Conservation (phyloP, 2,113 vertebrate genomes). For the Melierax canorus region DNA sequence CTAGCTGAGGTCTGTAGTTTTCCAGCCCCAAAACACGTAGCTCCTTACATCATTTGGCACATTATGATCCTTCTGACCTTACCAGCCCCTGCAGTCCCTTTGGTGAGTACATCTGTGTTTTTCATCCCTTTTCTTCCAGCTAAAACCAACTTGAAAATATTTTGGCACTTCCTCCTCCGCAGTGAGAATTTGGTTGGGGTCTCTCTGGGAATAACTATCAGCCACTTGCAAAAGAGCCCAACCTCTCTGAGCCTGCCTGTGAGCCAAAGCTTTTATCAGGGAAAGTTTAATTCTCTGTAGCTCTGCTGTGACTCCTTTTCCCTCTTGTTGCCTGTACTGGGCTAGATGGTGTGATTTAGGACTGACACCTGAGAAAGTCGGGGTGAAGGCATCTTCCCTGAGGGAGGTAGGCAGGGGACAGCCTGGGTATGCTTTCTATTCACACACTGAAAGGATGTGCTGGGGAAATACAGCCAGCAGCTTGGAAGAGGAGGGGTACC, state of each 20-base stretch:
- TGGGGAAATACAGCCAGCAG: background rate
- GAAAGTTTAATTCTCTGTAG: slow-evolving; percentile 19
- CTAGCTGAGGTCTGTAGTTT: background rate
- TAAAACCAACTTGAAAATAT: background rate
- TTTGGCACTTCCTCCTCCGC: background rate
- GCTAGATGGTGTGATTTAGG: background rate
- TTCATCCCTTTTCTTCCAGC: background rate
- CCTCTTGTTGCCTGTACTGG: background rate
- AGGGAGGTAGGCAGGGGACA: background rate
- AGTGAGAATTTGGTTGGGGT: background rate
- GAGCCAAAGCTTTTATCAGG: slow-evolving; percentile 42
- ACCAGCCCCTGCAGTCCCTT: background rate
- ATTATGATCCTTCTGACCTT: background rate
- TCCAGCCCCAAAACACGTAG: background rate
- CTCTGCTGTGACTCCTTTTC: background rate
- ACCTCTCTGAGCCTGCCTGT: background rate
- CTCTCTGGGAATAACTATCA: slow-evolving; percentile 30
- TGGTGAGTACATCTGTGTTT: background rate
- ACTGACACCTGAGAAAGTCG: background rate
- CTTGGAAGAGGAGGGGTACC: background rate
- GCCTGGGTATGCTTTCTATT: background rate
- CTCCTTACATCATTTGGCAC: background rate
- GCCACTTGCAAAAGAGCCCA: background rate
- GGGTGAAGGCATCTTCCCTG: background rate
- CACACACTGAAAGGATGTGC: background rate